Base-by-base conservation (phyloP, 92 coral and sea anemone genomes). In the Palythoa caribaeorum region DNA sequence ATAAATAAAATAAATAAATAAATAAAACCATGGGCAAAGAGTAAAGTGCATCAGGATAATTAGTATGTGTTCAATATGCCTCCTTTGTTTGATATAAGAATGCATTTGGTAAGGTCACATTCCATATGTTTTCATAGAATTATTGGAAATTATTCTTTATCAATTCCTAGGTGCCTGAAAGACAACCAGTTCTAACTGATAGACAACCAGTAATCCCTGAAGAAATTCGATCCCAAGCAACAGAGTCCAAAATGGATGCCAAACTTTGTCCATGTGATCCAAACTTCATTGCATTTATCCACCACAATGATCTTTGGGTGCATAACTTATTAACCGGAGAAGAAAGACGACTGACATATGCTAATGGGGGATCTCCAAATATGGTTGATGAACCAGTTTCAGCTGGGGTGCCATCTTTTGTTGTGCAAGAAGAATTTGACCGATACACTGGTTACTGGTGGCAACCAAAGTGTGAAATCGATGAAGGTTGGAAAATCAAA, bases 391-490 rank as follows among this genome's bases (percentile, higher is more conserved):
- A 95, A 72, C 90, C 99, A 4, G 40, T 95, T 39, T 94, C 99
- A 9, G 98, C 99, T 52, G 99, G 99, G 69, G 99, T 97, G 14
- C 98, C 99, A 20, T 97, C 99, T 13, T 97, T 97, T 90, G 94
- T 97, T 28, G 99, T 91, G 1, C 99, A 97, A 74, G 99, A 95
- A 40, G 99, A 97, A 40, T 97, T 95, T 95, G 99, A 97, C 66
- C 83, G 99, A 54, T 97, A 97, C 80, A 97, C 98, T 50, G 99
- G 99, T 0, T 97, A 95, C 84, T 97, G 99, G 99, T 97, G 99
- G 99, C 94, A 92, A 38, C 98, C 99, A 57, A 90, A 86, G 78
- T 91, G 78, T 73, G 85, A 86, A 54, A 79, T 89, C 13, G 94
- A 96, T 78, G 94, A 96, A 87, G 91, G 96, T 94, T 0, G 9